These are phyloP conservation scores for Mesoligia furuncula DNA, from an alignment of 2,888 invertebrate genomes.

Conservation along the genomic window DNA sequence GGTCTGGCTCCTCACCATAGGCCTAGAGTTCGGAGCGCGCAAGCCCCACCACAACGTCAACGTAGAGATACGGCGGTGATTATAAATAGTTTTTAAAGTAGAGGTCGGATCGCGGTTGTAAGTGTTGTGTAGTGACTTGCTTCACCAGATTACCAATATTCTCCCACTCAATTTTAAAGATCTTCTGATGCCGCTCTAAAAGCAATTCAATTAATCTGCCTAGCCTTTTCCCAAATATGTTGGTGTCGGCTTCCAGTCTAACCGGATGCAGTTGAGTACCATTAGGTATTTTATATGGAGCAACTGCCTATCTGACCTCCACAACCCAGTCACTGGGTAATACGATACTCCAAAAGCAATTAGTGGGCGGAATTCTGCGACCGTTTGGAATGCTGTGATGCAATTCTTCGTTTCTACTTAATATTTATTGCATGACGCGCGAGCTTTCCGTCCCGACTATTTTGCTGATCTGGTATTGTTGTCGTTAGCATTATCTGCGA, in stretches of 20 bases:
- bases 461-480: slow-evolving; percentile 4
- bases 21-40: too few species aligned
- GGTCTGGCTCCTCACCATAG: too few species aligned
- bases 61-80: too few species aligned
- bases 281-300: too few species aligned
- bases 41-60: too few species aligned
- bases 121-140: too few species aligned
- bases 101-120: neutral
- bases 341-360: neutral
- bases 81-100: too few species aligned
- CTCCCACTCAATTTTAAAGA: neutral
- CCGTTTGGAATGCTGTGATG: neutral
- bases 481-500: neutral
- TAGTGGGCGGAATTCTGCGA: neutral
- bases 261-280: too few species aligned
- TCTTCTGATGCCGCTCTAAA: neutral
- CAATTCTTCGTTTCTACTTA: neutral
- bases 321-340: too few species aligned
- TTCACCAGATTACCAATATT: neutral
- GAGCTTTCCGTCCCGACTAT: neutral
- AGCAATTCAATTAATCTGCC: neutral
- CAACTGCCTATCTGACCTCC: too few species aligned
- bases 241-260: too few species aligned
- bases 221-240: too few species aligned
- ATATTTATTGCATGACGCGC: neutral